phyloP scores from a whole-genome alignment of 2,113 vertebrate species.

The Sprattus sprattus region DNA sequence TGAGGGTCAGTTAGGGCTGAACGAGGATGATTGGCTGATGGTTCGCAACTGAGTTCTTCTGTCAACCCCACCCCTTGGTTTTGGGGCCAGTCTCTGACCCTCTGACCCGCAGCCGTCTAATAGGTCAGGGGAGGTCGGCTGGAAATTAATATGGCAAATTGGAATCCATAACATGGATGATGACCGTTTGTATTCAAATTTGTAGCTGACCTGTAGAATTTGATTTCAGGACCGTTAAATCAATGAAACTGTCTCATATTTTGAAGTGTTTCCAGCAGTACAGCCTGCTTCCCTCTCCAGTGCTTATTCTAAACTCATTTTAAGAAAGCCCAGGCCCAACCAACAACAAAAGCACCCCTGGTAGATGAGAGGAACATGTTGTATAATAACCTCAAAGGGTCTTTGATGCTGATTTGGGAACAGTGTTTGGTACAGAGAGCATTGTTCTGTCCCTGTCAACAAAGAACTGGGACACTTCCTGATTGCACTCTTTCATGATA shows the following conservation, averaged over 20 bases:
- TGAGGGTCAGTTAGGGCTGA: background rate
- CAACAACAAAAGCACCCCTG: background rate
- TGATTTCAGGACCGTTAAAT: background rate
- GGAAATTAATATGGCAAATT: constrained; percentile 21
- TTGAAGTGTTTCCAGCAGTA: background rate
- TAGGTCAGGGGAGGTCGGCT: constrained; percentile 22
- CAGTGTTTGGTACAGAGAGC: background rate
- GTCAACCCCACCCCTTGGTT: background rate
- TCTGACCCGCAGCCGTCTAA: constrained; percentile 8
- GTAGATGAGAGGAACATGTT: background rate
- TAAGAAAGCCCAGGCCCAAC: background rate
- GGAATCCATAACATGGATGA: background rate
- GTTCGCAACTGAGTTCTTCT: constrained; percentile 17
- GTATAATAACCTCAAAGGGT: background rate
- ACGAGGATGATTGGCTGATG: constrained; percentile 28
- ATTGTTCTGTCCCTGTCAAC: background rate
- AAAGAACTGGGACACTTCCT: background rate
- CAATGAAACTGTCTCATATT: background rate
- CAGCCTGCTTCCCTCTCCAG: background rate
- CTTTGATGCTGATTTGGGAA: background rate
- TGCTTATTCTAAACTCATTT: background rate
- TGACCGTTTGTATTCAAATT: background rate
- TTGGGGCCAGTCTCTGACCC: constrained; percentile 23
- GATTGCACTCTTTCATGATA: background rate
- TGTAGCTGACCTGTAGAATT: background rate